Conservation (phyloP, 2,797 vertebrate species). For the Melanogrammus aeglefinus region DNA sequence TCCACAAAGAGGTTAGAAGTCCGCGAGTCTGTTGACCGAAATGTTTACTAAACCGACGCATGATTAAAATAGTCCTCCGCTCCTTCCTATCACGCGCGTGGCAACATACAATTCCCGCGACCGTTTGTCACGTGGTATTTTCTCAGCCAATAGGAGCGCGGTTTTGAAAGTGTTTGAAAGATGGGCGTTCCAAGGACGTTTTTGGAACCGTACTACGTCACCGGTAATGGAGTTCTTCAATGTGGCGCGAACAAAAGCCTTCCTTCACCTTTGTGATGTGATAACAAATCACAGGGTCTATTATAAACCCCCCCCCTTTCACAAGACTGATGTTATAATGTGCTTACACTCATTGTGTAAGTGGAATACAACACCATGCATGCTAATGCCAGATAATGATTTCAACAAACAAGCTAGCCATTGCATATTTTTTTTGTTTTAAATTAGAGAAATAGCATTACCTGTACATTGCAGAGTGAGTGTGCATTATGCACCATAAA, state of each 20-base stretch:
- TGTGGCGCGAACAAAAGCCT: constrained; percentile 65
- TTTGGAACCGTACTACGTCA: constrained; percentile 47
- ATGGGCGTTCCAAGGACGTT: constrained; percentile 52
- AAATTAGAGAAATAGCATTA: constrained; percentile 71
- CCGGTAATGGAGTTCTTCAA: constrained; percentile 32
- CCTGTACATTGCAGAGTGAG: constrained; percentile 69
- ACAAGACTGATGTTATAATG: no score
- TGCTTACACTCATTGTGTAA: neutral
- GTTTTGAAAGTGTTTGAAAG: constrained; percentile 77
- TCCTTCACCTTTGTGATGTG: constrained; percentile 24
- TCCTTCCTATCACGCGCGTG: constrained; percentile 70
- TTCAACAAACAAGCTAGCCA: neutral
- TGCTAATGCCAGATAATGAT: neutral
- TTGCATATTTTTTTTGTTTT: constrained; percentile 33
- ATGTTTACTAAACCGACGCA: constrained; percentile 73
- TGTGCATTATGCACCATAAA: constrained; percentile 58
- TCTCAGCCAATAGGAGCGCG: constrained; percentile 68
- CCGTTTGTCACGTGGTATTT: constrained; percentile 86
- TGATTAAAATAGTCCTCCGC: constrained; percentile 43
- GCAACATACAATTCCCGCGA: constrained; percentile 87
- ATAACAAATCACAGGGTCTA: neutral
- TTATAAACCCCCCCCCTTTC: no score
- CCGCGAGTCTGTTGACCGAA: no score
- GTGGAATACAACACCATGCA: neutral
- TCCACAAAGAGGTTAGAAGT: constrained; percentile 26